Evolutionary conservation across 2,888 invertebrate genomes (phyloP), one percentile per base, ranked within the genome.

Genomic region (Rotaria magnacalcarata): DNA sequence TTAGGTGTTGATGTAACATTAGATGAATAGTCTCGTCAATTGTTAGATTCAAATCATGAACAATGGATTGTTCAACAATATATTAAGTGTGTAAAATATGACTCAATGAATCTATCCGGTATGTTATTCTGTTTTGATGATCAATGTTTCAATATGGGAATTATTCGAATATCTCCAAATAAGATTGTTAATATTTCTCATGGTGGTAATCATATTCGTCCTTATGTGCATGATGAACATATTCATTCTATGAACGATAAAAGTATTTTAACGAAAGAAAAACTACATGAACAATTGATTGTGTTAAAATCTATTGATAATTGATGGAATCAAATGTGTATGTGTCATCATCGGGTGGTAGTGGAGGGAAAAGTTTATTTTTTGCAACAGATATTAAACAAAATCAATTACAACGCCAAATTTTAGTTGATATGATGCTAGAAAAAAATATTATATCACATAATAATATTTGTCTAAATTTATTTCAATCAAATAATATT

Each of bases 21-120:
- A 8, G 24, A 60, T 27, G 60, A 60, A 60, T 60, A 27, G 60
- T 27, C 27, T 6, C 11, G 24, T 10, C 60, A 60, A 27, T 27
- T 60, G 27, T 60, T 60, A 8, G 60, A 60, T 60, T 27, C 60
- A n/a, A 60, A 11, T 60, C 60, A 60, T 60, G 11, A 60, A 10
- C 24, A 60, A 60, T 60, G 60, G 60, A 60, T 60, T 24, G 27
- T 60, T 60, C 60, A 60, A 60, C 19, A 60, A 60, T 60, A 60
- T 27, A 14, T 60, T 27, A 8, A 8, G 0, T 27, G 11, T 60
- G 60, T 60, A 27, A 27, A n/a, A 60, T 60, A 60, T 60, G 27
- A 60, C 27, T 60, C 60, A 60, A 27, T 60, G 60, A 60, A 60
- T 60, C 3, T 60, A 14, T 60, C 27, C 11, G 60, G 60, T 27